Conservation (phyloP, 2,888 invertebrate genomes). For the Scrobipalpa costella region DNA sequence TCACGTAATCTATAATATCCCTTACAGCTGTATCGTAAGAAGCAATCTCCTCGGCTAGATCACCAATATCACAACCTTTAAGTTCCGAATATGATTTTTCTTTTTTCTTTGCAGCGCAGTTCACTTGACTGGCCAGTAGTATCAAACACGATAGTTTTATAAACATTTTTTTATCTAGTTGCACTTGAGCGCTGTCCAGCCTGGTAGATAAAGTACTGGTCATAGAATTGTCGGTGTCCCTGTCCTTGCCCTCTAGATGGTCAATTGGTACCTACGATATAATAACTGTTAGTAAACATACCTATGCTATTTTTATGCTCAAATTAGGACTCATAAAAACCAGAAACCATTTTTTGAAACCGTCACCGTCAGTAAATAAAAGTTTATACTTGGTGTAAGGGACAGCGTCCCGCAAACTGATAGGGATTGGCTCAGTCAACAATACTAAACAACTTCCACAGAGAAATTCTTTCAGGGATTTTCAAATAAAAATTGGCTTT, state of each 20-base stretch:
- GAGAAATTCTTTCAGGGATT: too few species aligned
- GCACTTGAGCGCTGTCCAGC: constrained; percentile 4
- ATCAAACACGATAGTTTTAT: constrained; percentile 19
- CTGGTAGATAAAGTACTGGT: constrained; percentile 24
- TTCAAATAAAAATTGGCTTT: too few species aligned
- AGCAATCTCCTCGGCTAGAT: constrained; percentile 78
- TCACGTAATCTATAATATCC: constrained; percentile 74
- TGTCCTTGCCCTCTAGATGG: constrained; percentile 2
- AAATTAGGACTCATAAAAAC: too few species aligned
- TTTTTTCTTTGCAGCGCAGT: constrained; percentile 38
- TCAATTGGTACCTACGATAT: background rate
- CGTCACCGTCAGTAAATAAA: too few species aligned
- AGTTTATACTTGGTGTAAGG: too few species aligned
- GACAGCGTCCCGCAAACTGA: too few species aligned
- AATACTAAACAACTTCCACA: too few species aligned
- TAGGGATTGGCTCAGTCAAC: too few species aligned
- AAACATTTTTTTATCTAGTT: constrained; percentile 19
- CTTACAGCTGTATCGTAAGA: constrained; percentile 76
- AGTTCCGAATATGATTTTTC: constrained; percentile 38
- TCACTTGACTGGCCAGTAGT: constrained; percentile 28
- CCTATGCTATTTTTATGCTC: background rate
- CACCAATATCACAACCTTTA: constrained; percentile 33
- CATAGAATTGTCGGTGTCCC: background rate
- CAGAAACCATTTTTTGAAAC: too few species aligned
- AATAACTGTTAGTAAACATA: background rate